Percentiles rank a stretch among this genome's conserved stretches.
These are phyloP conservation scores for Diorhabda sublineata DNA, from an alignment of 1,140 invertebrate genomes.

Conservation along the genomic window DNA sequence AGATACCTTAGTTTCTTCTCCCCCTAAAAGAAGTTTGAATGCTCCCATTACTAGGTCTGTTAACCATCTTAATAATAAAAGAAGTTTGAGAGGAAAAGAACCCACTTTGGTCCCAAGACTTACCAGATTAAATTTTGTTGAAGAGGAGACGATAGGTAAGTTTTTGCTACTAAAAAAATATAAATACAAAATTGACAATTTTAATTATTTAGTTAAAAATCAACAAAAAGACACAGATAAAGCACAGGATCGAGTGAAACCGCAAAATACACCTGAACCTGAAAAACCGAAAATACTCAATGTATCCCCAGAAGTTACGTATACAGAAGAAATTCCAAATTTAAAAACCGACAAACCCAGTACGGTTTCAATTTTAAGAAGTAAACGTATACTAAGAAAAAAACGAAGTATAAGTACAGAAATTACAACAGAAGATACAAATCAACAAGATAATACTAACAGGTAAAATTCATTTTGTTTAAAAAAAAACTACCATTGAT, in stretches of 20 bases:
- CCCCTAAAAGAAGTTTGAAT: constrained; percentile 39
- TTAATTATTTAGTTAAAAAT: constrained; percentile 10
- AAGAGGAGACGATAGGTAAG: constrained; percentile 35
- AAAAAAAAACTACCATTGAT: too few species aligned
- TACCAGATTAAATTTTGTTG: constrained; percentile 58
- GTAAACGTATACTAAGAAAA: constrained; percentile 41
- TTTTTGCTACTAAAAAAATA: neutral
- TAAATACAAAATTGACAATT: constrained; percentile 11
- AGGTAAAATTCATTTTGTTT: constrained; percentile 17
- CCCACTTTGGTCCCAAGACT: constrained; percentile 62
- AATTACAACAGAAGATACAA: constrained; percentile 59
- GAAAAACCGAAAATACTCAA: neutral
- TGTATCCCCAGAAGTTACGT: neutral
- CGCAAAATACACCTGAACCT: neutral
- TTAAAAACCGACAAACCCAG: constrained; percentile 1
- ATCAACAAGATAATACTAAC: constrained; percentile 54
- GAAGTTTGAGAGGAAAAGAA: constrained; percentile 22
- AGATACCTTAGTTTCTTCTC: constrained; percentile 37
- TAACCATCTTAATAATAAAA: constrained; percentile 18
- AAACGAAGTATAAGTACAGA: constrained; percentile 59
- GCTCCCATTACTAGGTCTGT: constrained; percentile 42
- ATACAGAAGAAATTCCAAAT: neutral
- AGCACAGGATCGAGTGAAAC: neutral
- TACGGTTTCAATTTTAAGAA: constrained; percentile 15
- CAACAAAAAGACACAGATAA: constrained; percentile 8